These are phyloP conservation scores for Bucorvus abyssinicus DNA, from an alignment of 2,797 vertebrate species.

Conservation along the genomic window DNA sequence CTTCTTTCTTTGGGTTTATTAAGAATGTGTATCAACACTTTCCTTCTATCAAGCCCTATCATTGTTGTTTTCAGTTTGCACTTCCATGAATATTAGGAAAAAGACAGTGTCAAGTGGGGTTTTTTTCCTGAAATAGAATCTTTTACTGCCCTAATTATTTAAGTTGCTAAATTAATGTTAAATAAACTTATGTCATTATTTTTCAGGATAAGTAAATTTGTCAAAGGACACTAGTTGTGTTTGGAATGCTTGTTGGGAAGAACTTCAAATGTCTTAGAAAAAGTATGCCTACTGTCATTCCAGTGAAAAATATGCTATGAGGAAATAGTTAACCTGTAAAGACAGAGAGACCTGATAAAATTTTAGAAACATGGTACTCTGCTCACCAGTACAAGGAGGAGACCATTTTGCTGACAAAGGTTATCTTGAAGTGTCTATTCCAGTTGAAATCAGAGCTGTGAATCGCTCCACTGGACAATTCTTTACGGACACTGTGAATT, in stretches of 20 bases:
- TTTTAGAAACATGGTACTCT: not conserved
- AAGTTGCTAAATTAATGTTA: not conserved
- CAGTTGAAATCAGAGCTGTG: not conserved
- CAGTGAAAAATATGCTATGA: not conserved
- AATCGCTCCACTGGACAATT: not conserved
- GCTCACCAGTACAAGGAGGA: not conserved
- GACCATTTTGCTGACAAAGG: not conserved
- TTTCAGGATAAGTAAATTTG: not conserved
- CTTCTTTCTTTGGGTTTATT: not conserved
- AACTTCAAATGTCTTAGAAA: not conserved
- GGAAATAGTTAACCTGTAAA: not conserved
- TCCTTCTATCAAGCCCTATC: not conserved
- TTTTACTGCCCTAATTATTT: not conserved
- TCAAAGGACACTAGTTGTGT: not conserved
- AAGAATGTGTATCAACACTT: not conserved
- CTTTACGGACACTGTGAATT: not conserved
- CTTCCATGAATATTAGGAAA: not conserved
- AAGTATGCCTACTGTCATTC: not conserved
- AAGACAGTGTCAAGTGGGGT: not conserved
- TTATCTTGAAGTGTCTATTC: not conserved
- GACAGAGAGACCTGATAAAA: not conserved
- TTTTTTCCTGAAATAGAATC: not conserved
- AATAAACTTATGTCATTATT: not conserved
- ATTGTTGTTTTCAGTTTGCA: not conserved
- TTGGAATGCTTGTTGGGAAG: not conserved